These are phyloP conservation scores for Picathartes gymnocephalus DNA, from an alignment of 2,113 vertebrate genomes.

Conservation along the genomic window DNA sequence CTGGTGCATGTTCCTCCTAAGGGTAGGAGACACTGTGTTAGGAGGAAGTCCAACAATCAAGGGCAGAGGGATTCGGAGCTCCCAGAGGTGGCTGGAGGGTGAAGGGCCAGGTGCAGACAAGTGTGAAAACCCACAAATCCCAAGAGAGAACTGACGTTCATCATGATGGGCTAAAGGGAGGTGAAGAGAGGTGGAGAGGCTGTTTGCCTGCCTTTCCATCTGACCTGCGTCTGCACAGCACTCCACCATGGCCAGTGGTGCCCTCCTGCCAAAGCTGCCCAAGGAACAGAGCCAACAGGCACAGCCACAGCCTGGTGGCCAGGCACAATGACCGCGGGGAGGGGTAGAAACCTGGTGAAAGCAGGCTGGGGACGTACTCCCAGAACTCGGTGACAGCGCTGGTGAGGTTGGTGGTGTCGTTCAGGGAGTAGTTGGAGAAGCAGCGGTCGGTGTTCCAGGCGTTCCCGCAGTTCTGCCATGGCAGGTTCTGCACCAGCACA, in stretches of 20 bases:
- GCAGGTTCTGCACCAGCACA: conserved; percentile 73
- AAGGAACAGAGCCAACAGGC: neutral
- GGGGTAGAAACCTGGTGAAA: conserved; percentile 22
- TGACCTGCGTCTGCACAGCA: neutral
- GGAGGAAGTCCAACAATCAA: neutral
- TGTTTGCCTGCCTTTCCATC: neutral
- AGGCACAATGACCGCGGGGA: accelerated
- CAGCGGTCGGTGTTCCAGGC: conserved; percentile 86
- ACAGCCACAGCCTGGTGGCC: accelerated
- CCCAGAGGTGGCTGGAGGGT: accelerated
- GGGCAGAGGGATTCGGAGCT: neutral
- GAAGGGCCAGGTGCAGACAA: neutral
- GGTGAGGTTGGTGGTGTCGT: conserved; percentile 86
- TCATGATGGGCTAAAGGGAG: neutral
- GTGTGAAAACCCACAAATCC: neutral
- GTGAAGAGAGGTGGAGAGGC: neutral
- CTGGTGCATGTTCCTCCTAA: conserved; percentile 90
- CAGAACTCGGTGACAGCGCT: conserved; percentile 90
- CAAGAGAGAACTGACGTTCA: neutral
- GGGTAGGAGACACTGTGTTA: neutral
- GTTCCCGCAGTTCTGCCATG: conserved; percentile 87
- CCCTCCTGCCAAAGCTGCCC: neutral
- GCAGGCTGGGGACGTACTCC: conserved; percentile 79
- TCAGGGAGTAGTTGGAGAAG: conserved; percentile 88
- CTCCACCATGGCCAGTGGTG: accelerated